Percentiles rank a stretch among this genome's conserved stretches.
Evolutionary conservation across 1,140 invertebrate species (phyloP).

Genomic region (Drosophila nannoptera): DNA sequence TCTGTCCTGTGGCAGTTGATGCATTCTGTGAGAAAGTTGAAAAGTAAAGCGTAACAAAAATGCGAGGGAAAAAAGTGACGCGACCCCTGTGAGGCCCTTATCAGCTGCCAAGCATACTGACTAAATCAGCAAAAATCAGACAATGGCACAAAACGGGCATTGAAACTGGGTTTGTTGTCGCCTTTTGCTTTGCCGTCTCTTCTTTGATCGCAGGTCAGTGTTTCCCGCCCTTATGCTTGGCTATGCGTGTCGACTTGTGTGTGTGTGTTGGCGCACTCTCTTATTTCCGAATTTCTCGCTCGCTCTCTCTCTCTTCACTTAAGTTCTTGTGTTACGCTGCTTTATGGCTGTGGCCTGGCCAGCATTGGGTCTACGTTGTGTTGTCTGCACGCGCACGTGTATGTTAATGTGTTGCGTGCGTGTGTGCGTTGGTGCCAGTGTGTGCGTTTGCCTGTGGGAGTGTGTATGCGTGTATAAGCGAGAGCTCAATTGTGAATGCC

Average conservation of each 20-base stretch:
- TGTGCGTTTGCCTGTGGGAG: slow-evolving; percentile 2
- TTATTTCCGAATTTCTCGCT: neutral
- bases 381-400: slow-evolving; percentile 33
- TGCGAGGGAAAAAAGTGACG: slow-evolving; percentile 7
- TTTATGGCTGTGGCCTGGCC: slow-evolving; percentile 23
- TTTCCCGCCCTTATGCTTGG: slow-evolving; percentile 42
- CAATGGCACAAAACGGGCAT: slow-evolving; percentile 13
- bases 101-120: slow-evolving; percentile 7
- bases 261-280: slow-evolving; percentile 13
- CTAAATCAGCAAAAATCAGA: neutral
- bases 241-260: slow-evolving; percentile 13
- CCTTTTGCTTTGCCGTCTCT: slow-evolving; percentile 15
- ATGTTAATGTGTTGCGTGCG: slow-evolving; percentile 4
- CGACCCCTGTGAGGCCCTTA: slow-evolving; percentile 16
- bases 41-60: slow-evolving; percentile 20
- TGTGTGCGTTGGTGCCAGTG: neutral
- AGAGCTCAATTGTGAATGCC: slow-evolving; percentile 21
- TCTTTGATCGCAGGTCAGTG: slow-evolving; percentile 46
- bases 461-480: slow-evolving; percentile 6
- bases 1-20: neutral
- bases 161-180: slow-evolving; percentile 7
- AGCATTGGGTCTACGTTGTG: slow-evolving; percentile 13
- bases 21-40: slow-evolving; percentile 29
- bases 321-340: slow-evolving; percentile 8
- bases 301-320: neutral